A percentile compares a stretch with the other conserved stretches of the same genome.
Evolutionary conservation across 1,140 invertebrate genomes (phyloP).

Genomic region (Pseudomyrmex cubaensis): DNA sequence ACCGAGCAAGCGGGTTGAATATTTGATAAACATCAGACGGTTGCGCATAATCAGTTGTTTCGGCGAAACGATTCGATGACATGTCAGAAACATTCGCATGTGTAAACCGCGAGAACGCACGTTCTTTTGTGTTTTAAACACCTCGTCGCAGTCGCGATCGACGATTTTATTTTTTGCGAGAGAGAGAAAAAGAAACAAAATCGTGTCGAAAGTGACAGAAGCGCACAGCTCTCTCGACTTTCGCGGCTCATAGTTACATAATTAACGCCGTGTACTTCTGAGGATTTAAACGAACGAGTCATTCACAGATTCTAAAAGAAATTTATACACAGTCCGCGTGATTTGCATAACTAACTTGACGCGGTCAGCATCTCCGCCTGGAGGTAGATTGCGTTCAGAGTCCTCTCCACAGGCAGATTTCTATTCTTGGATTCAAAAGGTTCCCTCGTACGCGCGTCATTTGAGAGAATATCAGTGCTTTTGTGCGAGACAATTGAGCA

Average conservation of each 20-base stretch:
- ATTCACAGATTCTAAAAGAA: not conserved
- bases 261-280: conserved; percentile 24
- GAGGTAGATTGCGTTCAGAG: conserved; percentile 13
- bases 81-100: conserved; percentile 6
- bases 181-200: too few species aligned
- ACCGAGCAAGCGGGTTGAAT: not conserved
- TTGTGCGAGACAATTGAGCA: conserved; percentile 11
- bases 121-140: not conserved
- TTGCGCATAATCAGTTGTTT: conserved; percentile 36
- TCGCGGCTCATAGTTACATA: conserved; percentile 17
- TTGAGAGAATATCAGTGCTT: not conserved
- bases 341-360: conserved; percentile 29
- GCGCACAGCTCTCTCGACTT: conserved; percentile 31
- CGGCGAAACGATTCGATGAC: not conserved
- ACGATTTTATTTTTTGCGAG: conserved; percentile 3
- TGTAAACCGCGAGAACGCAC: not conserved
- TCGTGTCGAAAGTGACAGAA: conserved; percentile 20
- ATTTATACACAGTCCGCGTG: not conserved
- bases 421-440: not conserved
- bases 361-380: not conserved
- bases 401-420: not conserved
- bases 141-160: not conserved
- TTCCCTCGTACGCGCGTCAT: not conserved
- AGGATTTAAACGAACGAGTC: conserved; percentile 14
- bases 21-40: conserved; percentile 38